Percentiles rank a stretch among this genome's conserved stretches.
phyloP scores from a whole-genome alignment of 2,888 invertebrate species.

The Podotricha telesiphe region DNA sequence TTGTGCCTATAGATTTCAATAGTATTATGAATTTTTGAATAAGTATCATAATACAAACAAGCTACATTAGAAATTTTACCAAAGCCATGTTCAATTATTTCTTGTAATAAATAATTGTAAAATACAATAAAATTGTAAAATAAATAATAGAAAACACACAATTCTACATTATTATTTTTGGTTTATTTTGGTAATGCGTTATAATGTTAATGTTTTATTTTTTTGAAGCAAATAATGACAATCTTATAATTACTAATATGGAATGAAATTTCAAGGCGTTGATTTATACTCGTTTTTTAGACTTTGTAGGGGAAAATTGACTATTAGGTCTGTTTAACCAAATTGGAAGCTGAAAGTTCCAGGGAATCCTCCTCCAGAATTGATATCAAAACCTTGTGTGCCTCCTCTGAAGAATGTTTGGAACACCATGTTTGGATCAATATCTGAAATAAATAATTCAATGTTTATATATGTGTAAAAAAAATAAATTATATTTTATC shows the following conservation, averaged over 20 bases:
- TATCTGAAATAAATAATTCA: conserved; percentile 79
- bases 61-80: not conserved
- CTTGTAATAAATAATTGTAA: conserved; percentile 14
- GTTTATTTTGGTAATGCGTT: conserved; percentile 35
- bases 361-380: conserved; percentile 80
- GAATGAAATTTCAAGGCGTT: conserved; percentile 48
- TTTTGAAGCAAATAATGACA: conserved; percentile 22
- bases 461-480: no score
- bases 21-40: not conserved
- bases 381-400: conserved; percentile 82
- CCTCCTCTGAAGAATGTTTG: conserved; percentile 90
- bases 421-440: conserved; percentile 93
- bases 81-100: not conserved
- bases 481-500: no score
- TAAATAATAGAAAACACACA: conserved; percentile 42
- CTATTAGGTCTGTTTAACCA: conserved; percentile 69
- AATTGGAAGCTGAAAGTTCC: conserved; percentile 88
- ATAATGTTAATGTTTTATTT: conserved; percentile 22
- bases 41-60: not conserved
- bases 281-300: conserved; percentile 27
- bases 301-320: conserved; percentile 4
- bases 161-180: conserved; percentile 40
- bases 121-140: conserved; percentile 3
- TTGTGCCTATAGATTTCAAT: no score
- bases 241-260: conserved; percentile 40